Base-by-base conservation (phyloP, 2,797 vertebrate genomes). In the Adrianichthys oophorus region DNA sequence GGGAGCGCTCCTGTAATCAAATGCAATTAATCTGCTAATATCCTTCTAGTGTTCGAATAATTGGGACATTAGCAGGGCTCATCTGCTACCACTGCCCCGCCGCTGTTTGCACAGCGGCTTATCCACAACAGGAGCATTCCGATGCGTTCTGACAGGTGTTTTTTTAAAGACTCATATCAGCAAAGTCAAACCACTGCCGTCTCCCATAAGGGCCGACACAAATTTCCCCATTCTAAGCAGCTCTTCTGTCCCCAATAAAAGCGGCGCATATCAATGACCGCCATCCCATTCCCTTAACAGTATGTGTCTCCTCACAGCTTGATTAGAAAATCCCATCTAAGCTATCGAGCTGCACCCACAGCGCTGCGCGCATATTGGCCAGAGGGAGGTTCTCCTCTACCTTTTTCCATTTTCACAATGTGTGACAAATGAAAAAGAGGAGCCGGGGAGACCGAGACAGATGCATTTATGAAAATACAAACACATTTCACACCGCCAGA, bases 121-220 rank as follows among this genome's bases (percentile, higher is more conserved):
- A 64, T 59, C 77, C 72, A 71, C 63, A 78, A 74, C 71, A 32
- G 73, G 71, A 69, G 66, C 68, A 8, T 21, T 58, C 7, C 56
- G 84, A 91, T 81, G 76, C 68, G 76, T 82, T 84, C 45, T 89
- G 90, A 91, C 88, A 90, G 87, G 75, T 87, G 86, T 90, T 90
- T 21, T 24, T 41, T 19, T 6, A 85, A 72, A 78, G 65, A 69
- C 85, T 88, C 82, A 85, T 83, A 88, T 85, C 83, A 71, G 72
- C 77, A 80, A 84, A 91, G 91, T 88, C 89, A 87, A 90, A 89
- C 82, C 74, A 75, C 90, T 89, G 90, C 90, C 90, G 87, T 90
- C 78, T 91, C 84, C 87, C 87, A 89, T 89, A 88, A 91, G 84
- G 66, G 71, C 72, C 59, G 79, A 80, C 62, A 70, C 73, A 77